Evolutionary conservation across 2,888 invertebrate genomes (phyloP).

Genomic region (Cinara cedri): DNA sequence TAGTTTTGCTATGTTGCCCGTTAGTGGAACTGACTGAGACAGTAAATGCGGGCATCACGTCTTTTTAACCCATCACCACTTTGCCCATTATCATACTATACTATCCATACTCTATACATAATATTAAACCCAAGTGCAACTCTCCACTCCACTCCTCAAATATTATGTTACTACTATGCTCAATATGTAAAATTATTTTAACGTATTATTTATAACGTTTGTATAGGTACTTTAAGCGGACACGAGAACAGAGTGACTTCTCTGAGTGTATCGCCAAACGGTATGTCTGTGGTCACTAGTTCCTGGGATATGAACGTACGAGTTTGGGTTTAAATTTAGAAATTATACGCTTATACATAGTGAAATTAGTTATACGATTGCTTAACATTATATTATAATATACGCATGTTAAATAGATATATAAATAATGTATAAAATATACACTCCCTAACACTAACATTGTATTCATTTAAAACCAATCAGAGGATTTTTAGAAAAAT

Average conservation of each 20-base stretch:
- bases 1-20: too few relatives aligned
- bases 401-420: neutral
- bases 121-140: too few relatives aligned
- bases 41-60: too few relatives aligned
- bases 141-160: too few relatives aligned
- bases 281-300: conserved; percentile 85
- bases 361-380: conserved; percentile 4
- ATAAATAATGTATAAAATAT: neutral
- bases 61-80: too few relatives aligned
- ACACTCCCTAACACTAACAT: neutral
- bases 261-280: conserved; percentile 80
- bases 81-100: too few relatives aligned
- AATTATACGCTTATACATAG: neutral
- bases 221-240: conserved; percentile 74
- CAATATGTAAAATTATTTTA: too few relatives aligned
- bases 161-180: too few relatives aligned
- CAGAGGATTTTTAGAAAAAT: conserved; percentile 12
- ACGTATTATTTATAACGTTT: conserved; percentile 18
- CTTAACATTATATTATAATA: neutral
- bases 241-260: conserved; percentile 91
- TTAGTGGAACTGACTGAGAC: too few relatives aligned
- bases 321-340: conserved; percentile 71
- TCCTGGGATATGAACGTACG: conserved; percentile 90
- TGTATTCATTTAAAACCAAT: conserved; percentile 15
- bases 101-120: too few relatives aligned